A percentile compares a stretch with the other conserved stretches of the same genome.
Evolutionary conservation across 1,140 invertebrate species (phyloP).

Genomic region (Diabrotica virgifera): DNA sequence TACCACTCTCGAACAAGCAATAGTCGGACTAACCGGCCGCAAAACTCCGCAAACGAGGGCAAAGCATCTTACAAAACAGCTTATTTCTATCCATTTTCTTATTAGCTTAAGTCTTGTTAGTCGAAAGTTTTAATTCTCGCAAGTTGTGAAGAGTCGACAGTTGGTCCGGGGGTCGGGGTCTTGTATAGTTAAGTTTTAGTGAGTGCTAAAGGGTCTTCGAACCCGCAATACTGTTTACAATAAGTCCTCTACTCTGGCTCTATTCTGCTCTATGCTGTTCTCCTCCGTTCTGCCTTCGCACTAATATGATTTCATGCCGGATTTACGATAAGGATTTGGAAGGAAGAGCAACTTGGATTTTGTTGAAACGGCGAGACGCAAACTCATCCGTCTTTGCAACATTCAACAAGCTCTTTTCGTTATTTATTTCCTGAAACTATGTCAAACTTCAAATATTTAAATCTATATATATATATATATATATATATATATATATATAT

Average conservation of each 20-base stretch:
- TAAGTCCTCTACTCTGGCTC: conserved; percentile 39
- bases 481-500: too few species aligned
- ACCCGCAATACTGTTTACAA: conserved; percentile 50
- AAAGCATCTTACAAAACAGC: conserved; percentile 50
- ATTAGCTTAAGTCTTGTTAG: conserved; percentile 54
- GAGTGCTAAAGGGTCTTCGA: conserved; percentile 50
- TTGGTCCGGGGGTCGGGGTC: conserved; percentile 39
- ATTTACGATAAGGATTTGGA: conserved; percentile 52
- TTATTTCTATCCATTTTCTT: conserved; percentile 51
- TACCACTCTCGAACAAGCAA: conserved; percentile 10
- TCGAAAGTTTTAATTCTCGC: conserved; percentile 57
- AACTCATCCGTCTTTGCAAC: not conserved
- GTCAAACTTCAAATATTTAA: too few species aligned
- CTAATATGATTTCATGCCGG: conserved; percentile 56
- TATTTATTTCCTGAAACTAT: too few species aligned
- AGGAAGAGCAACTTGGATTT: conserved; percentile 32
- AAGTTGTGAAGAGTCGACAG: conserved; percentile 54
- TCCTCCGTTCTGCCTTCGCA: conserved; percentile 37
- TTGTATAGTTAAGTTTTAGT: conserved; percentile 49
- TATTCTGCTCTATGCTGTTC: not conserved
- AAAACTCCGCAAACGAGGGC: conserved; percentile 31
- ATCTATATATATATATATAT: too few species aligned
- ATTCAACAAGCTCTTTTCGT: not conserved
- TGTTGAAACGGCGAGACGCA: conserved; percentile 25
- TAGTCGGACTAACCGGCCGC: conserved; percentile 24